phyloP scores from a whole-genome alignment of 2,113 vertebrate genomes.

The Salvelinus namaycush region DNA sequence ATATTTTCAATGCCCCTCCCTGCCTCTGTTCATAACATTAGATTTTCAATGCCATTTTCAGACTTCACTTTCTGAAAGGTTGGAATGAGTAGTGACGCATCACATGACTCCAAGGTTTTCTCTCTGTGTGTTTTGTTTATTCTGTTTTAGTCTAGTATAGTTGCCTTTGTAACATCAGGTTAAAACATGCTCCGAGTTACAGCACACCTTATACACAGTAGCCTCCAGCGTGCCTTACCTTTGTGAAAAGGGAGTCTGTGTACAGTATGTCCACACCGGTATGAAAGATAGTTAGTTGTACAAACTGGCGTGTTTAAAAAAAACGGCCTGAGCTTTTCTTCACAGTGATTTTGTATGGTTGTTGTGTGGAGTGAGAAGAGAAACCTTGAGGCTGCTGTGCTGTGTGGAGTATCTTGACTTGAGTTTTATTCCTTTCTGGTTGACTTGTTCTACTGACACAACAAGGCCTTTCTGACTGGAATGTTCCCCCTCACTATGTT shows the following conservation, averaged over 20 bases:
- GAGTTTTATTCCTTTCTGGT: not conserved
- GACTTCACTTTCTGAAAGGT: not conserved
- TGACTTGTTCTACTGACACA: not conserved
- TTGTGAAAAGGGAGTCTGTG: not conserved
- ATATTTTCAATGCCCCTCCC: too few relatives aligned
- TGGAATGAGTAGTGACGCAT: not conserved
- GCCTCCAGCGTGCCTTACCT: not conserved
- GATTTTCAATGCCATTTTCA: too few relatives aligned
- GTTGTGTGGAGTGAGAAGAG: not conserved
- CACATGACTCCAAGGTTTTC: not conserved
- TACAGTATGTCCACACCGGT: not conserved
- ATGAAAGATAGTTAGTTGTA: not conserved
- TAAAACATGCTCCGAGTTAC: not conserved
- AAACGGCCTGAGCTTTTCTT: not conserved
- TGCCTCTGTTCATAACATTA: too few relatives aligned
- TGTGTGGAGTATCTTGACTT: not conserved
- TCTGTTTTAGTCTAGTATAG: not conserved
- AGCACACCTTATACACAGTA: not conserved
- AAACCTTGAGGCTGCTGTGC: slow-evolving; percentile 3
- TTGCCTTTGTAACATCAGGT: not conserved
- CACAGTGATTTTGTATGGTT: not conserved
- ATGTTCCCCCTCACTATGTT: not conserved
- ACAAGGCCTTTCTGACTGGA: not conserved
- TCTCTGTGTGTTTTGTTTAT: not conserved
- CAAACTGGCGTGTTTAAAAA: not conserved